Base-by-base conservation (phyloP, 2,888 invertebrate genomes). In the Octonoba sinensis region DNA sequence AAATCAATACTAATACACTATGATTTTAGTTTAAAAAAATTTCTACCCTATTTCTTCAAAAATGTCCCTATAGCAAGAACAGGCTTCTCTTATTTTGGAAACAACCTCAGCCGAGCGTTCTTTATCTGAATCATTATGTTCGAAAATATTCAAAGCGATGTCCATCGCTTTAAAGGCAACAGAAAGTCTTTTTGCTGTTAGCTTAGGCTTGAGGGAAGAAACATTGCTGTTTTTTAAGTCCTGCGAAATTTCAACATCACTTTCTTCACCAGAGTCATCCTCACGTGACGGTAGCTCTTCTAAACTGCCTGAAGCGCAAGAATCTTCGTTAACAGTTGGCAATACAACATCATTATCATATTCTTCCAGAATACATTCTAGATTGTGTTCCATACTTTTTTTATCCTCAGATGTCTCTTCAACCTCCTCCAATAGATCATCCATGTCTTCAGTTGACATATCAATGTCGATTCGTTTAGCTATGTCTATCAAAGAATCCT, bases 401-500 rank as follows among this genome's bases (percentile, higher is more conserved):
- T 27, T 2, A 27, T 27, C 3, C 6, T 27, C 27, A 27, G 27
- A 2, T 27, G 27, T 44, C 65, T 64, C 36, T 64, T 46, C 65
- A 44, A 24, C n/a, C 3, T 16, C 27, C 8, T 64, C 27, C 46
- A 64, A 44, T 3, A 44, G 36, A n/a, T 64, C 65, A 64, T 24
- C 27, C 46, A 64, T 16, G 20, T 64, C 65, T 64, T 64, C 16
- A 64, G 46, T 15, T 18, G 65, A 64, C 15, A 64, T 44, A 36
- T 64, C 44, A 16, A 64, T n/a, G 15, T 64, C 46, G 6, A 64
- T n/a, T 44, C 65, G 65, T 3, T 64, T 64, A 15, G 65, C 46
- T 18, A 64, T 64, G 16, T 36, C 65, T 36, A 36, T 22, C 65
- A 64, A 27, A 11, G 65, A 36, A 15, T 16, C 20, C 15, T 27